phyloP scores from a whole-genome alignment of 2,888 invertebrate genomes.

The Odontothrips loti region DNA sequence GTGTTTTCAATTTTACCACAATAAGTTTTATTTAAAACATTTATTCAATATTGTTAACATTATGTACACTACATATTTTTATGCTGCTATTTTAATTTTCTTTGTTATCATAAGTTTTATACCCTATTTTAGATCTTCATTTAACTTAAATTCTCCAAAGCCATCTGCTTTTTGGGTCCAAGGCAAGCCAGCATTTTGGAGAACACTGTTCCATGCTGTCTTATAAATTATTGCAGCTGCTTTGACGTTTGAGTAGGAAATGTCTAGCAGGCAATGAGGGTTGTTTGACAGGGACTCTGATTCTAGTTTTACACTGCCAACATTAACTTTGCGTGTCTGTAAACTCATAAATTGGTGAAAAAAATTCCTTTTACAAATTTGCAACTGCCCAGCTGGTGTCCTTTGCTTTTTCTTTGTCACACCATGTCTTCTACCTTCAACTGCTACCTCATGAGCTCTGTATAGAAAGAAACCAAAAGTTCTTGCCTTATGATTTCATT shows the following conservation, averaged over 20 bases:
- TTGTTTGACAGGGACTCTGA: too few relatives aligned
- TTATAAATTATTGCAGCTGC: not conserved
- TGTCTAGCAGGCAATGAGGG: conserved; percentile 31
- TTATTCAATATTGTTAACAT: too few relatives aligned
- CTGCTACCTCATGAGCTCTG: conserved; percentile 65
- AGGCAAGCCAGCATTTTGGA: not conserved
- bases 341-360: conserved; percentile 38
- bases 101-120: not conserved
- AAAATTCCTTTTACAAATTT: conserved; percentile 48
- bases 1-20: too few relatives aligned
- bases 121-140: not conserved
- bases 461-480: conserved; percentile 35
- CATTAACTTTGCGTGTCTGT: too few relatives aligned
- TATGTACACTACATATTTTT: too few relatives aligned
- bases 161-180: not conserved
- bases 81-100: not conserved
- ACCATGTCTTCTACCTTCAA: conserved; percentile 74
- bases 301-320: too few relatives aligned
- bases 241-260: conserved; percentile 40
- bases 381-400: conserved; percentile 46
- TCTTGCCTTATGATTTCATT: conserved; percentile 21
- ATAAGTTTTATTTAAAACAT: too few relatives aligned
- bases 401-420: conserved; percentile 61
- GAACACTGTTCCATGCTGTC: not conserved
- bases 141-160: not conserved